These are phyloP conservation scores for Cecidostiba fungosa DNA, from an alignment of 2,888 invertebrate species.

Conservation along the genomic window DNA sequence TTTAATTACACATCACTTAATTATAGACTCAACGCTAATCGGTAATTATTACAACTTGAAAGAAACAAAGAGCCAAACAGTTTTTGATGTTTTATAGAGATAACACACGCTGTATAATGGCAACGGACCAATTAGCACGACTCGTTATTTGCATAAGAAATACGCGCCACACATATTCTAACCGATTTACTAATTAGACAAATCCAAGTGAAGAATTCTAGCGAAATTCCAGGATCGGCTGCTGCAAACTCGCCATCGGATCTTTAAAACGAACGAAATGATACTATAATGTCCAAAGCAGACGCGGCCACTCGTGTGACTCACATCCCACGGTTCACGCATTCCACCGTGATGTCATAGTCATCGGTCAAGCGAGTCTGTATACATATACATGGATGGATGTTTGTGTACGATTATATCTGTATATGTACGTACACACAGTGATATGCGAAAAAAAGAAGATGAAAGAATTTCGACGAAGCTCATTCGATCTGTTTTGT, in stretches of 20 bases:
- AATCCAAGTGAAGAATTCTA: conserved; percentile 24
- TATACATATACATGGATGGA: neutral
- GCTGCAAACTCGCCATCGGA: neutral
- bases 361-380: conserved; percentile 45
- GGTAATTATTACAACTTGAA: neutral
- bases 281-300: conserved; percentile 57
- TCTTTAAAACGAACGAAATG: conserved; percentile 3
- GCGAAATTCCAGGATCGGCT: neutral
- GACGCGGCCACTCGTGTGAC: conserved; percentile 66
- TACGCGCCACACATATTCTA: conserved; percentile 12
- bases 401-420: conserved; percentile 12
- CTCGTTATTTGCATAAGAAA: neutral
- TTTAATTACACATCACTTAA: no score
- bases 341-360: conserved; percentile 77
- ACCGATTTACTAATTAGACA: conserved; percentile 38
- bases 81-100: neutral
- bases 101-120: no score
- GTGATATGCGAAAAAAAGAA: neutral
- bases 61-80: neutral
- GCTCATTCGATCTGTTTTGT: neutral
- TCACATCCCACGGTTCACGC: conserved; percentile 74
- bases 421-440: neutral
- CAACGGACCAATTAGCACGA: neutral
- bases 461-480: conserved; percentile 34
- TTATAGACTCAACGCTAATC: neutral